These are phyloP conservation scores for Schlechtendalia chinensis DNA, from an alignment of 1,140 invertebrate genomes.

Conservation along the genomic window DNA sequence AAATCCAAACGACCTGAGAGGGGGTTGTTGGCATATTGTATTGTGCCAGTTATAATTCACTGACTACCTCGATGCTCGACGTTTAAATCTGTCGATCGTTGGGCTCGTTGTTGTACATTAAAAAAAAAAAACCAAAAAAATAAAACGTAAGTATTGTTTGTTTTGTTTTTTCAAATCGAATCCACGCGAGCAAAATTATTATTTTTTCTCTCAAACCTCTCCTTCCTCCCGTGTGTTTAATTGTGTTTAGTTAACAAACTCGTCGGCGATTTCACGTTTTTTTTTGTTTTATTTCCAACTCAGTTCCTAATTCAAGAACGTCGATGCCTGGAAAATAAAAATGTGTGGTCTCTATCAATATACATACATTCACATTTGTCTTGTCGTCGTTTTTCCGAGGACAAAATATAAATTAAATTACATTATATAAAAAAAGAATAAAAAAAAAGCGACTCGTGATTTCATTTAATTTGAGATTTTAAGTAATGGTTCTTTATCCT, in stretches of 20 bases:
- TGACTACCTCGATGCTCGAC: background rate
- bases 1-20: background rate
- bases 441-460: too few species aligned
- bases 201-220: background rate
- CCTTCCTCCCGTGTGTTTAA: background rate
- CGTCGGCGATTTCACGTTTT: background rate
- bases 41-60: background rate
- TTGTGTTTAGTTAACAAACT: background rate
- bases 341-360: too few species aligned
- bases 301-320: too few species aligned
- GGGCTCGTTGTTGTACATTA: background rate
- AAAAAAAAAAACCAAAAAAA: background rate
- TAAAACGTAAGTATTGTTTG: background rate
- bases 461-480: too few species aligned
- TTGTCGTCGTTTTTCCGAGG: too few species aligned
- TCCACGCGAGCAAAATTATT: background rate
- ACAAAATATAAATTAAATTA: too few species aligned
- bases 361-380: too few species aligned
- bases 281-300: background rate
- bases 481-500: too few species aligned
- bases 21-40: constrained; percentile 6
- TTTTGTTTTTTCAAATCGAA: background rate
- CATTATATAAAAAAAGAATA: too few species aligned
- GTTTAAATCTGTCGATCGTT: background rate
- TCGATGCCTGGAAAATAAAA: too few species aligned